A percentile compares a stretch with the other conserved stretches of the same genome.
These are phyloP conservation scores for Eupsilia transversa DNA, from an alignment of 2,888 invertebrate species.

Conservation along the genomic window DNA sequence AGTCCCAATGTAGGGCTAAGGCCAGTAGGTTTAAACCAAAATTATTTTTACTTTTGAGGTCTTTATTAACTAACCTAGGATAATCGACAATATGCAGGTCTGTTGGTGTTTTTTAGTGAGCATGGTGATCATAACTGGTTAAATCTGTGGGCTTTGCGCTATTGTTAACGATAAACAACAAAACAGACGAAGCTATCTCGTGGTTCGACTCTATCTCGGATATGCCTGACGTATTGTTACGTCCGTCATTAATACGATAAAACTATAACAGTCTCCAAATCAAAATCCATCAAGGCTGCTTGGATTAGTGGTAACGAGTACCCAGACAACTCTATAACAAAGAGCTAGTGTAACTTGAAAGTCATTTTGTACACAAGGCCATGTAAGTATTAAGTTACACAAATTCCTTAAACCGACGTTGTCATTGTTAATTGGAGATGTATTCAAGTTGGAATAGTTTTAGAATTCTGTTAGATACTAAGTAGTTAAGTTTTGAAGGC, in stretches of 20 bases:
- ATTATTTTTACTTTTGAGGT: no score
- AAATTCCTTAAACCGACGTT: conserved; percentile 50
- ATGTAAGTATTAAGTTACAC: conserved; percentile 38
- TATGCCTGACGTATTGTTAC: neutral
- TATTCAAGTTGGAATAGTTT: conserved; percentile 58
- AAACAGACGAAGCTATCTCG: neutral
- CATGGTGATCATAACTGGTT: neutral
- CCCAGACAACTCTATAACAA: conserved; percentile 5
- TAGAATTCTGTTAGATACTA: conserved; percentile 55
- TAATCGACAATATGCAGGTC: neutral
- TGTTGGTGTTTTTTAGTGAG: neutral
- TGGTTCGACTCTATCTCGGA: neutral
- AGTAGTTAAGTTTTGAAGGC: conserved; percentile 52
- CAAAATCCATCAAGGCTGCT: neutral
- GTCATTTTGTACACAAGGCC: conserved; percentile 9
- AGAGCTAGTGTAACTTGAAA: conserved; percentile 14
- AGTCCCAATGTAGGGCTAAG: no score
- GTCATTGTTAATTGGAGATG: conserved; percentile 61
- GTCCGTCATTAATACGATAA: neutral
- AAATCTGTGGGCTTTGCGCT: neutral
- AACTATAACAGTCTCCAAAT: neutral
- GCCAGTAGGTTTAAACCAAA: no score
- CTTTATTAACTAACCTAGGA: neutral
- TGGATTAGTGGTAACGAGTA: conserved; percentile 1
- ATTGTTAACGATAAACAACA: neutral